phyloP scores from a whole-genome alignment of 2,888 invertebrate genomes.

The Subacronicta megacephala region DNA sequence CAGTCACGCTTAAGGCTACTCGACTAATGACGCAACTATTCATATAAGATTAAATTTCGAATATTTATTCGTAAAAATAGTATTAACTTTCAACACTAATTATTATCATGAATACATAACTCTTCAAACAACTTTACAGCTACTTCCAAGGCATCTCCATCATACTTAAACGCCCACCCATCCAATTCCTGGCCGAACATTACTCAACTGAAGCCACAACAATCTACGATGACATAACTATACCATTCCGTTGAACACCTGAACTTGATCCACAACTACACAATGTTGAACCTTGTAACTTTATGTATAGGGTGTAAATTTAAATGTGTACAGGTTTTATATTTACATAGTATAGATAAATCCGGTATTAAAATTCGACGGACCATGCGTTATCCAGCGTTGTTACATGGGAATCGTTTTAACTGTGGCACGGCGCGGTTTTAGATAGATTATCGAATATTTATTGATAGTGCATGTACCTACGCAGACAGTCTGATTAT shows the following conservation, averaged over 20 bases:
- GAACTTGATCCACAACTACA: neutral
- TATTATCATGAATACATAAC: constrained; percentile 15
- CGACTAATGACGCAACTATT: too few relatives aligned
- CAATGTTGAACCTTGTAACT: neutral
- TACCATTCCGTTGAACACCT: constrained; percentile 47
- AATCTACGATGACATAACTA: constrained; percentile 68
- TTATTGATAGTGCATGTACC: constrained; percentile 42
- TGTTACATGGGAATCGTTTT: constrained; percentile 84
- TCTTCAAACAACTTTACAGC: constrained; percentile 24
- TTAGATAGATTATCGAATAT: constrained; percentile 60
- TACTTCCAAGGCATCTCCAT: constrained; percentile 42
- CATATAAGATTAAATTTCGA: too few relatives aligned
- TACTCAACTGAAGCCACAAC: constrained; percentile 53
- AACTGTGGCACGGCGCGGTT: constrained; percentile 67
- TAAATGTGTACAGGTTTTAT: constrained; percentile 4
- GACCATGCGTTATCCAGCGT: constrained; percentile 80
- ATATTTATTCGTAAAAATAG: too few relatives aligned
- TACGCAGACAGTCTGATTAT: constrained; percentile 8
- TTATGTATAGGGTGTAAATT: constrained; percentile 14
- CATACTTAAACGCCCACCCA: constrained; percentile 59
- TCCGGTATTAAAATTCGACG: constrained; percentile 84
- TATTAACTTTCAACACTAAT: too few relatives aligned
- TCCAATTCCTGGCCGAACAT: constrained; percentile 52
- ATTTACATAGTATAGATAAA: constrained; percentile 74
- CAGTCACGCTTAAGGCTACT: too few relatives aligned